Evolutionary conservation across 2,113 vertebrate genomes (phyloP).

Genomic region (Notarius lentiginosus): DNA sequence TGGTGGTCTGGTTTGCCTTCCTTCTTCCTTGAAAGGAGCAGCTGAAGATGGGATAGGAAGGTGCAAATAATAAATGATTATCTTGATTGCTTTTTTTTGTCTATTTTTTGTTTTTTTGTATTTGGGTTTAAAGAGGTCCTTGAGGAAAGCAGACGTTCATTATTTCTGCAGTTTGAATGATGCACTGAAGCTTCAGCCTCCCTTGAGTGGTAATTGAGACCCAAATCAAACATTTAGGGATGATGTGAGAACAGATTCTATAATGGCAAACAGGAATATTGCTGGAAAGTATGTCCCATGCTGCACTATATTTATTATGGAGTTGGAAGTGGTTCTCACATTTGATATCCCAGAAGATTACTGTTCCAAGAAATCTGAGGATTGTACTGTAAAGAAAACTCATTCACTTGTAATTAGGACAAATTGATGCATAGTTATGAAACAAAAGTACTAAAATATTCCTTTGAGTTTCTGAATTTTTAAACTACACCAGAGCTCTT

Average conservation of each 20-base stretch:
- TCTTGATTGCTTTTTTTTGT: neutral
- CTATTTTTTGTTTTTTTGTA: neutral
- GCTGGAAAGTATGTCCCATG: neutral
- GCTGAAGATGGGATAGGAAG: neutral
- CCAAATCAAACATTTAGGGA: slow-evolving; percentile 1
- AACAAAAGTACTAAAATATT: neutral
- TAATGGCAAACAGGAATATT: neutral
- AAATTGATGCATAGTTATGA: neutral
- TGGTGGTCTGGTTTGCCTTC: neutral
- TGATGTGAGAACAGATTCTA: neutral
- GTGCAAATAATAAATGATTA: neutral
- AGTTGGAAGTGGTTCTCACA: neutral
- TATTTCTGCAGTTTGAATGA: neutral
- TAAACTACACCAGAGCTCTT: neutral
- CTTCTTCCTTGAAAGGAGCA: no score
- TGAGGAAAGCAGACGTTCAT: neutral
- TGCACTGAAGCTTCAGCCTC: neutral
- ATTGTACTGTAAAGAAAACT: neutral
- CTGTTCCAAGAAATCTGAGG: slow-evolving; percentile 15
- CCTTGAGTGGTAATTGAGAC: neutral
- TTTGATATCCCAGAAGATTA: neutral
- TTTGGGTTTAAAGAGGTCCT: neutral
- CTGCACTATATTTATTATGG: slow-evolving; percentile 8
- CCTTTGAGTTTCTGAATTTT: neutral
- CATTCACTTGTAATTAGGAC: neutral